phyloP scores from a whole-genome alignment of 1,140 invertebrate species.

The Gonatopus flavifemur region DNA sequence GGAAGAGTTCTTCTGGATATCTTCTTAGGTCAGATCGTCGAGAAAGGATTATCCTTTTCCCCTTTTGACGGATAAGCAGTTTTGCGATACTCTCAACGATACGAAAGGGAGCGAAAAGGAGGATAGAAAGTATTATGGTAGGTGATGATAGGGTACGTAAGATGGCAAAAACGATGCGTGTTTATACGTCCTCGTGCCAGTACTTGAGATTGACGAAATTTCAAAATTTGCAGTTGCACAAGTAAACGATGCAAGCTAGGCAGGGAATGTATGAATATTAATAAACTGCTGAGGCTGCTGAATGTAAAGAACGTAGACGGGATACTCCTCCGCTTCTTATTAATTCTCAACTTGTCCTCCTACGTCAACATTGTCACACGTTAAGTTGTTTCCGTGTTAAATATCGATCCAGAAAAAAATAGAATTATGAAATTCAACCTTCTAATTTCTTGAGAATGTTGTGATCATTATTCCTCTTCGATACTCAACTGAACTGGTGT shows the following conservation, averaged over 20 bases:
- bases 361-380: no score
- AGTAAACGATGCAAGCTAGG: not conserved
- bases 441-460: no score
- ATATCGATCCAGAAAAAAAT: no score
- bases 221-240: conserved; percentile 22
- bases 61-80: conserved; percentile 28
- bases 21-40: no score
- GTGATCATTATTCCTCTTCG: no score
- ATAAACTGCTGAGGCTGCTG: conserved; percentile 54
- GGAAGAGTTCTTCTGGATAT: not conserved
- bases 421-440: no score
- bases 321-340: conserved; percentile 30
- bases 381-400: no score
- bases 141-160: no score
- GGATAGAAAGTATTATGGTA: not conserved
- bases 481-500: no score
- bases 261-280: conserved; percentile 48
- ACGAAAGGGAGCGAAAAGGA: not conserved
- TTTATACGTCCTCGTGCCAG: conserved; percentile 18
- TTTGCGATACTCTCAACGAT: conserved; percentile 21
- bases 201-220: conserved; percentile 17
- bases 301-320: conserved; percentile 33
- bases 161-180: conserved; percentile 7
- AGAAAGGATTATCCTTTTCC: conserved; percentile 11
- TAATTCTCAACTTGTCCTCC: conserved; percentile 35